A percentile compares a stretch with the other conserved stretches of the same genome.
phyloP scores from a whole-genome alignment of 2,888 invertebrate genomes.

The Mythimna vitellina region DNA sequence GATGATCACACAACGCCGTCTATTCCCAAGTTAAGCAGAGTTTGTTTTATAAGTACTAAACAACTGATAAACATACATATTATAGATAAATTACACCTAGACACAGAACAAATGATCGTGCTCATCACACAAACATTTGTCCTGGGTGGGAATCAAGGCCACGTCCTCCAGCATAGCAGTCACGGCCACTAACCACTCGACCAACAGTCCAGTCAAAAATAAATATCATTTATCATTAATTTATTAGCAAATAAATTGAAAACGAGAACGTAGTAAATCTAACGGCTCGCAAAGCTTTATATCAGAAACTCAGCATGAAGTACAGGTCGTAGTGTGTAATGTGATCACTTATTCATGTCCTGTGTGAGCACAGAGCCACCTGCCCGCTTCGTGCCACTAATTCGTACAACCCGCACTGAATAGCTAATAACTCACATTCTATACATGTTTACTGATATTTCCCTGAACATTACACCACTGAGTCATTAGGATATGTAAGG shows the following conservation, averaged over 20 bases:
- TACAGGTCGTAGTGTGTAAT: constrained; percentile 29
- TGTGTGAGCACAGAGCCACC: constrained; percentile 42
- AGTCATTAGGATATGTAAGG: constrained; percentile 19
- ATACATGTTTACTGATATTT: constrained; percentile 22
- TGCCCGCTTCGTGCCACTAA: constrained; percentile 49
- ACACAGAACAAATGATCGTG: too few species aligned
- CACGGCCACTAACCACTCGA: too few species aligned
- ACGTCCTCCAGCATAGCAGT: too few species aligned
- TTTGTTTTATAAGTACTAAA: too few species aligned
- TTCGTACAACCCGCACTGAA: constrained; percentile 48
- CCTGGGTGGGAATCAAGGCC: too few species aligned
- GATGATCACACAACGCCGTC: too few species aligned
- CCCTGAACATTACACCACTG: constrained; percentile 41
- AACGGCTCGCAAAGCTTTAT: constrained; percentile 16
- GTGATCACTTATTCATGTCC: constrained; percentile 49
- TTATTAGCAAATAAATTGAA: neutral
- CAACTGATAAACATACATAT: too few species aligned
- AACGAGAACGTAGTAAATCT: constrained; percentile 8
- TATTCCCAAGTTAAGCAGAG: too few species aligned
- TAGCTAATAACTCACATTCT: constrained; percentile 43
- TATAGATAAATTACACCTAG: too few species aligned
- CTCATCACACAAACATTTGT: too few species aligned
- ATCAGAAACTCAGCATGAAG: constrained; percentile 12
- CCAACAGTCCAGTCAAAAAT: too few species aligned
- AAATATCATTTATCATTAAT: too few species aligned